Percentiles rank a stretch among this genome's conserved stretches.
Evolutionary conservation across 2,888 invertebrate genomes (phyloP).

Genomic region (Beris chalybata): DNA sequence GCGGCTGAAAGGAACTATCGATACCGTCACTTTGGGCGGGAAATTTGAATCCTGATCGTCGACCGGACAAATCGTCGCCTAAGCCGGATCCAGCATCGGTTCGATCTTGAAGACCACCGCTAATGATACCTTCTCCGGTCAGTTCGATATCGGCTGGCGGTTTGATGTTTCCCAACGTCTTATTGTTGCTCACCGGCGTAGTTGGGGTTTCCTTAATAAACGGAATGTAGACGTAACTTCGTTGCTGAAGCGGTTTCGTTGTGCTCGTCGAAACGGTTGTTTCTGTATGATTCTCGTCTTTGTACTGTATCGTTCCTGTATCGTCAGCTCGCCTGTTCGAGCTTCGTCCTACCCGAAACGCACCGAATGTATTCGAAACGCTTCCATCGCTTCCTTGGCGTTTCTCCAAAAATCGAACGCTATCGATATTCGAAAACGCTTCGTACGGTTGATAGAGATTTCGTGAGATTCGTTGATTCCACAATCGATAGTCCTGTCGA

Average conservation of each 20-base stretch:
- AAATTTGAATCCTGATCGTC: slow-evolving; percentile 55
- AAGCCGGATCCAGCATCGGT: slow-evolving; percentile 42
- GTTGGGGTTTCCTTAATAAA: slow-evolving; percentile 43
- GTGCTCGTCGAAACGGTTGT: slow-evolving; percentile 15
- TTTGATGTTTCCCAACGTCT: slow-evolving; percentile 46
- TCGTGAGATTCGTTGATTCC: slow-evolving; percentile 45
- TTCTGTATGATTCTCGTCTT: slow-evolving; percentile 30
- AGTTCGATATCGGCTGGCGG: slow-evolving; percentile 47
- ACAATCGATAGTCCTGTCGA: slow-evolving; percentile 18
- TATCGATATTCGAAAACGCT: slow-evolving; percentile 52
- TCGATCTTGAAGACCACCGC: slow-evolving; percentile 45
- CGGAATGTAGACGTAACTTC: slow-evolving; percentile 54
- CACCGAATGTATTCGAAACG: slow-evolving; percentile 51
- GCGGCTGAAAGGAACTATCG: slow-evolving; percentile 53
- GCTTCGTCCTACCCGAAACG: slow-evolving; percentile 47
- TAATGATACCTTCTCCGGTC: slow-evolving; percentile 46
- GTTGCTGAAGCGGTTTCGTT: slow-evolving; percentile 9
- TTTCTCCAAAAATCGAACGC: slow-evolving; percentile 50
- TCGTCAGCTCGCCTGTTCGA: slow-evolving; percentile 35
- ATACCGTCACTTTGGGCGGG: slow-evolving; percentile 52
- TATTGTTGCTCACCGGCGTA: slow-evolving; percentile 41
- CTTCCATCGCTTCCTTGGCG: slow-evolving; percentile 49
- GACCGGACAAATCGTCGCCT: slow-evolving; percentile 48
- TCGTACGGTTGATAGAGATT: slow-evolving; percentile 55
- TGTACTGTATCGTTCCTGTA: slow-evolving; percentile 11